Conservation (phyloP, 2,888 invertebrate genomes). For the Eulithis prunata region DNA sequence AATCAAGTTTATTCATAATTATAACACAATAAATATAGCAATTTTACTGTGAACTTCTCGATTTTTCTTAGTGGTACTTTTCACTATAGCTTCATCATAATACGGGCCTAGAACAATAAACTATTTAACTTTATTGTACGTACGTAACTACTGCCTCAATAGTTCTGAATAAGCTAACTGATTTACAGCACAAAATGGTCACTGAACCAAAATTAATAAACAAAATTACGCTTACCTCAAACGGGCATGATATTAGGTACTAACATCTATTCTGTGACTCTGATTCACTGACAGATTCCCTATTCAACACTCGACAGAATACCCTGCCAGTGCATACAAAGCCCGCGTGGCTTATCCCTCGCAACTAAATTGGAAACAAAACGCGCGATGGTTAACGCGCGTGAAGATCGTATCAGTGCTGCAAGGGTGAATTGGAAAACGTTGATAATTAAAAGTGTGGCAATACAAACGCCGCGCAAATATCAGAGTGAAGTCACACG, state of each 20-base stretch:
- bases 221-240: slow-evolving; percentile 31
- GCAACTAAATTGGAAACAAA: background rate
- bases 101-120: too few species aligned
- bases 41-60: too few species aligned
- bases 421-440: slow-evolving; percentile 1
- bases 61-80: too few species aligned
- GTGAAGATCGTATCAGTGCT: background rate
- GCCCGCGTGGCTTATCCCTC: background rate
- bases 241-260: slow-evolving; percentile 6
- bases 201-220: slow-evolving; percentile 25
- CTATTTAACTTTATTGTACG: too few species aligned
- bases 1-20: too few species aligned
- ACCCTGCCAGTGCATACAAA: slow-evolving; percentile 4
- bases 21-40: too few species aligned
- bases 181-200: too few species aligned
- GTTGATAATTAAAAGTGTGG: slow-evolving; percentile 49
- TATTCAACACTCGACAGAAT: slow-evolving; percentile 14
- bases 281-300: slow-evolving; percentile 22
- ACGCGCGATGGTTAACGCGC: slow-evolving; percentile 9
- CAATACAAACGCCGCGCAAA: slow-evolving; percentile 32
- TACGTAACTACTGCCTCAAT: too few species aligned
- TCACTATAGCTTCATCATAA: too few species aligned
- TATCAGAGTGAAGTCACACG: slow-evolving; percentile 39
- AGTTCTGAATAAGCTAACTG: too few species aligned
- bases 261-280: background rate